These are phyloP conservation scores for Linepithema humile DNA, from an alignment of 1,140 invertebrate species.

Conservation along the genomic window DNA sequence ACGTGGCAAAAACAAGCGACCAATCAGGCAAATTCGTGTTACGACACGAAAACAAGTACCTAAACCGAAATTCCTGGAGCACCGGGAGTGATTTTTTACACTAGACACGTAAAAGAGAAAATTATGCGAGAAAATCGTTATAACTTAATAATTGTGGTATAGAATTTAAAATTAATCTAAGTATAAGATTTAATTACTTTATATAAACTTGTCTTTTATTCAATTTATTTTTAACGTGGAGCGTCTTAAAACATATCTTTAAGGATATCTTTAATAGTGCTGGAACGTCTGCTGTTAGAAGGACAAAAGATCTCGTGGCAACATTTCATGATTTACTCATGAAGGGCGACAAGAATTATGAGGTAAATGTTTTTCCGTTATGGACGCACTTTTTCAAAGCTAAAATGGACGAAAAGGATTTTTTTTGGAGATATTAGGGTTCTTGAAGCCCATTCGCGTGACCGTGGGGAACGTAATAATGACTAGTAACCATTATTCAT, in stretches of 20 bases:
- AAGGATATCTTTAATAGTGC: background rate
- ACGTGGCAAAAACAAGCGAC: background rate
- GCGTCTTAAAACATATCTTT: background rate
- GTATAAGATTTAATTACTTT: background rate
- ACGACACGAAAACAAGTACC: background rate
- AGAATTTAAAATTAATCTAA: background rate
- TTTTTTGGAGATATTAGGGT: background rate
- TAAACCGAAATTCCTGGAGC: background rate
- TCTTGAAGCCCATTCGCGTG: background rate
- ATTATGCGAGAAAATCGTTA: too few species aligned
- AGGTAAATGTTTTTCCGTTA: constrained; percentile 11
- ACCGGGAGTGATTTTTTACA: background rate
- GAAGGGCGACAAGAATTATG: constrained; percentile 9
- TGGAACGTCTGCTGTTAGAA: background rate
- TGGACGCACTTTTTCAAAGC: background rate
- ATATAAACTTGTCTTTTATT: constrained; percentile 1
- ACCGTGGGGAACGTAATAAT: constrained; percentile 10
- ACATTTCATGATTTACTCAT: constrained; percentile 19
- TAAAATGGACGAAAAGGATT: constrained; percentile 9
- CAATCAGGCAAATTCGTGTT: constrained; percentile 16
- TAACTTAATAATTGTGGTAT: background rate
- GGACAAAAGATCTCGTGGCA: too few species aligned
- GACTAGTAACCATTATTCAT: constrained; percentile 24
- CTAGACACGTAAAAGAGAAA: background rate
- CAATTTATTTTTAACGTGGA: background rate